Conservation (phyloP, 2,888 invertebrate genomes). For the Leptogaster cylindrica region DNA sequence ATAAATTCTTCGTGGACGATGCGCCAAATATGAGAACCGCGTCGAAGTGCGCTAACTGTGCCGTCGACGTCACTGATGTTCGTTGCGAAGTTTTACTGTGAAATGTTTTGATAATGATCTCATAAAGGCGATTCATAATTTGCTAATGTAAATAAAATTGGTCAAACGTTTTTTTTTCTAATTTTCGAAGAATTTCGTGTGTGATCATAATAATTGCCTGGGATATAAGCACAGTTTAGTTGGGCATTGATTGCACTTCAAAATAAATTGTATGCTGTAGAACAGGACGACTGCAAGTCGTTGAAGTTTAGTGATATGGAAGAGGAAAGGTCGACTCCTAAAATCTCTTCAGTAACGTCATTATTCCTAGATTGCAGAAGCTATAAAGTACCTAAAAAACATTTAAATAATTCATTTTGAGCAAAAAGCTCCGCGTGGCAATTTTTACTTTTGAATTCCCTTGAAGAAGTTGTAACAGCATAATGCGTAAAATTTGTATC, state of each 20-base stretch:
- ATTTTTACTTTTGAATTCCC: too few species aligned
- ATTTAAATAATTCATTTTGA: too few species aligned
- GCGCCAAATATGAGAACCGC: slow-evolving; percentile 8
- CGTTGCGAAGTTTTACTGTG: slow-evolving; percentile 49
- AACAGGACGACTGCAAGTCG: too few species aligned
- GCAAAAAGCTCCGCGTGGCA: too few species aligned
- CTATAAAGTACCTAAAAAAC: too few species aligned
- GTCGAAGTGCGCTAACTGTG: slow-evolving; percentile 49
- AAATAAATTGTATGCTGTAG: too few species aligned
- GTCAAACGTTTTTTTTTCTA: slow-evolving; percentile 5
- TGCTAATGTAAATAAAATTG: slow-evolving; percentile 26
- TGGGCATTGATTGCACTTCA: not conserved
- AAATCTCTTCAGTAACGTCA: too few species aligned
- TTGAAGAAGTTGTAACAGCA: too few species aligned
- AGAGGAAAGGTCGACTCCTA: too few species aligned
- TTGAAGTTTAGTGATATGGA: too few species aligned
- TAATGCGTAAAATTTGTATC: too few species aligned
- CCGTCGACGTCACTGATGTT: slow-evolving; percentile 43
- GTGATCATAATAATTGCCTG: slow-evolving; percentile 34
- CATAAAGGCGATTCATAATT: slow-evolving; percentile 38
- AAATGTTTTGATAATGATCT: slow-evolving; percentile 51
- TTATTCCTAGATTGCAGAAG: too few species aligned
- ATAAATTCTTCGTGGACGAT: slow-evolving; percentile 21
- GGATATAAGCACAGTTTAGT: not conserved
- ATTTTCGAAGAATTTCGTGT: slow-evolving; percentile 29